phyloP scores from a whole-genome alignment of 2,797 vertebrate species.

The Helarctos malayanus region DNA sequence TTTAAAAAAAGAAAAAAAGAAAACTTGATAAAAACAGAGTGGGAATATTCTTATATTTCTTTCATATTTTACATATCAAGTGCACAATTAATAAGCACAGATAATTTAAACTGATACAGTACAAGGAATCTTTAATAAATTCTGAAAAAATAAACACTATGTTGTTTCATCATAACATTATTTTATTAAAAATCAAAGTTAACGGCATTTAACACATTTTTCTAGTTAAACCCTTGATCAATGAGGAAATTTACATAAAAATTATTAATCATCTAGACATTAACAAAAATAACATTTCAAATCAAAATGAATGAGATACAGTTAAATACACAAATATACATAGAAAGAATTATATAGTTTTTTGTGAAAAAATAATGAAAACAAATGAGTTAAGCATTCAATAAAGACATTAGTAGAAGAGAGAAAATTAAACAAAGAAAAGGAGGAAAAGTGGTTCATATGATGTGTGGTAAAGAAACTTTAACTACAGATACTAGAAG shows the following conservation, averaged over 20 bases:
- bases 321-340: background rate
- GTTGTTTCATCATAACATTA: background rate
- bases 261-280: background rate
- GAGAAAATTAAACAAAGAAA: background rate
- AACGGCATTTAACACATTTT: background rate
- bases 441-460: background rate
- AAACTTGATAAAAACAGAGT: too few species aligned
- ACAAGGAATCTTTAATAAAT: background rate
- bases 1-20: background rate
- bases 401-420: background rate
- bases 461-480: background rate
- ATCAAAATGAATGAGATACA: background rate
- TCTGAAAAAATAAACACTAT: background rate
- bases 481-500: background rate
- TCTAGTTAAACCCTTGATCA: background rate
- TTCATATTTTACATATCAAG: background rate
- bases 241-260: background rate
- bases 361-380: background rate
- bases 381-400: background rate
- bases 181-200: background rate
- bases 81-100: background rate
- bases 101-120: background rate
- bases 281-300: background rate
- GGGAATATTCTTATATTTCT: background rate
- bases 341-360: background rate